Percentiles rank a stretch among this genome's conserved stretches.
Conservation (phyloP, 2,888 invertebrate genomes). For the Tipula confusa region DNA sequence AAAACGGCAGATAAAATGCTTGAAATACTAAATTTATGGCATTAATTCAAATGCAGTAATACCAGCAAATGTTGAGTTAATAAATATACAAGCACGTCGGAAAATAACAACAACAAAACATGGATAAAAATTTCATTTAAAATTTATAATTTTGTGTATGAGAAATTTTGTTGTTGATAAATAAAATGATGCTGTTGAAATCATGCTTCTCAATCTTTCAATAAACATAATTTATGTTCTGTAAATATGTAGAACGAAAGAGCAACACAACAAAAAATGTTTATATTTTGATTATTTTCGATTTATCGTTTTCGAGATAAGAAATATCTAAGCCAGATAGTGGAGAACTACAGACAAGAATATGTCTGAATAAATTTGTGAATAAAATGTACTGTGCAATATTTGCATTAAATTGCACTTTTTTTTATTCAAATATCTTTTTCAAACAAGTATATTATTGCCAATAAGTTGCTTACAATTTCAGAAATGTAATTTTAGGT, state of each 20-base stretch:
- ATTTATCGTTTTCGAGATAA: no score
- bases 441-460: no score
- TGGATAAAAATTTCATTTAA: neutral
- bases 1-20: neutral
- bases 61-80: neutral
- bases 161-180: neutral
- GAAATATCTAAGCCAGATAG: no score
- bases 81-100: neutral
- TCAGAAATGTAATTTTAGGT: no score
- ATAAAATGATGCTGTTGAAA: conserved; percentile 6
- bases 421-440: no score
- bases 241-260: neutral
- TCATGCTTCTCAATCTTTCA: conserved; percentile 20
- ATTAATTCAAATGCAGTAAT: neutral
- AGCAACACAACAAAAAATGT: no score
- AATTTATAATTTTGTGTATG: neutral
- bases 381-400: no score
- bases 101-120: neutral
- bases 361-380: no score
- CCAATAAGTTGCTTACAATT: no score
- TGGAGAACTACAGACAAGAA: no score
- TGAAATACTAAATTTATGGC: neutral
- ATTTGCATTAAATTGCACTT: no score
- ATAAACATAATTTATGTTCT: neutral
- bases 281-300: no score